These are phyloP conservation scores for Sebastiscus albofasciatus DNA, from an alignment of 2,797 vertebrate genomes.

Conservation along the genomic window DNA sequence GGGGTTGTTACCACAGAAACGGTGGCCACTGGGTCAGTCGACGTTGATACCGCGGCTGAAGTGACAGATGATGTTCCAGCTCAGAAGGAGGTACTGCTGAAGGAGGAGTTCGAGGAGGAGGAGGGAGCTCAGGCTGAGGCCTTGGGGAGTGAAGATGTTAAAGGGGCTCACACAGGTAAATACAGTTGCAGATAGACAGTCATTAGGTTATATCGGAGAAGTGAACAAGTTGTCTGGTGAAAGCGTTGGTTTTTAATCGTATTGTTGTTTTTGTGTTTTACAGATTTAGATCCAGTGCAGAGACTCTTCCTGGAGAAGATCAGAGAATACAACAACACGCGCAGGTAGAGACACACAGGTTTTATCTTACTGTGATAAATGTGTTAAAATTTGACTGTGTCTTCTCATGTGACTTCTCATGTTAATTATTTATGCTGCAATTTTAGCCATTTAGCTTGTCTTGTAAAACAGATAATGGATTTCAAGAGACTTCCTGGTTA, in stretches of 20 bases:
- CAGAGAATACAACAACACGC: conserved; percentile 85
- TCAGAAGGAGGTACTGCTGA: neutral
- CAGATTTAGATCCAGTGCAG: conserved; percentile 87
- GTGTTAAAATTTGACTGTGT: neutral
- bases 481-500: neutral
- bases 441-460: neutral
- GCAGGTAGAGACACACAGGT: conserved; percentile 75
- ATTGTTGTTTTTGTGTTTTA: neutral
- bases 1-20: neutral
- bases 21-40: neutral
- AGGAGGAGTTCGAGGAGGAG: neutral
- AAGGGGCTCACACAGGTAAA: neutral
- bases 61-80: neutral
- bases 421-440: neutral
- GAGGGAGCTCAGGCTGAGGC: neutral
- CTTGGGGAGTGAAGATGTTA: neutral
- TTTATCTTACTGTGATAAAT: neutral
- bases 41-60: neutral
- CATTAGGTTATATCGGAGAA: neutral
- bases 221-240: neutral
- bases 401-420: neutral
- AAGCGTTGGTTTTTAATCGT: neutral
- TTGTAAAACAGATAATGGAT: neutral
- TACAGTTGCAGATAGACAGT: neutral
- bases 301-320: conserved; percentile 91